A percentile compares a stretch with the other conserved stretches of the same genome.
Conservation (phyloP, 2,888 invertebrate species). For the Phasia obesa region DNA sequence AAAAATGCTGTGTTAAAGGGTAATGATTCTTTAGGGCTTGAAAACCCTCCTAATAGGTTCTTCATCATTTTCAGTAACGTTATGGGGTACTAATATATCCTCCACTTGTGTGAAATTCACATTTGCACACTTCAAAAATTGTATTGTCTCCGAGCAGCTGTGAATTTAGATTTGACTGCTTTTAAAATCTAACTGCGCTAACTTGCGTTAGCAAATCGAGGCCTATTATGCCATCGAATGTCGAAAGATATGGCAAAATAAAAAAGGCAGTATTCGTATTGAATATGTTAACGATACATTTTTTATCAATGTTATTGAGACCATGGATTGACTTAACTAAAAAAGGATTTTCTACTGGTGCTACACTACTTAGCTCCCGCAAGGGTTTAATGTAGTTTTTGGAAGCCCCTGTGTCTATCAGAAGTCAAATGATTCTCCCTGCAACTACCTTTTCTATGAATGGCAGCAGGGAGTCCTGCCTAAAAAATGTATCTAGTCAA, state of each 20-base stretch:
- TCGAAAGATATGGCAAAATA: neutral
- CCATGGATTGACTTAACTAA: neutral
- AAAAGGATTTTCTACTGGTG: neutral
- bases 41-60: conserved; percentile 29
- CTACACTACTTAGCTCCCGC: neutral
- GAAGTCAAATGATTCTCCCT: too few relatives aligned
- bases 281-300: neutral
- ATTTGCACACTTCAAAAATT: conserved; percentile 64
- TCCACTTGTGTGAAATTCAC: conserved; percentile 66
- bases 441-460: neutral
- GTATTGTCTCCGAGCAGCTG: conserved; percentile 54
- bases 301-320: too few relatives aligned
- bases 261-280: neutral
- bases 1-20: conserved; percentile 63
- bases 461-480: conserved; percentile 47
- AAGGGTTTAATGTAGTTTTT: neutral
- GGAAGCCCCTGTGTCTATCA: neutral
- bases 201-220: neutral
- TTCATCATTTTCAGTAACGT: conserved; percentile 17
- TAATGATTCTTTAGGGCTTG: conserved; percentile 44
- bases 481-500: conserved; percentile 60
- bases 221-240: conserved; percentile 4
- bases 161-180: conserved; percentile 44
- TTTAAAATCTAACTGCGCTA: conserved; percentile 56
- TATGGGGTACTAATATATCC: conserved; percentile 30